These are phyloP conservation scores for Wiebesia pumilae DNA, from an alignment of 1,140 invertebrate species.

Conservation along the genomic window DNA sequence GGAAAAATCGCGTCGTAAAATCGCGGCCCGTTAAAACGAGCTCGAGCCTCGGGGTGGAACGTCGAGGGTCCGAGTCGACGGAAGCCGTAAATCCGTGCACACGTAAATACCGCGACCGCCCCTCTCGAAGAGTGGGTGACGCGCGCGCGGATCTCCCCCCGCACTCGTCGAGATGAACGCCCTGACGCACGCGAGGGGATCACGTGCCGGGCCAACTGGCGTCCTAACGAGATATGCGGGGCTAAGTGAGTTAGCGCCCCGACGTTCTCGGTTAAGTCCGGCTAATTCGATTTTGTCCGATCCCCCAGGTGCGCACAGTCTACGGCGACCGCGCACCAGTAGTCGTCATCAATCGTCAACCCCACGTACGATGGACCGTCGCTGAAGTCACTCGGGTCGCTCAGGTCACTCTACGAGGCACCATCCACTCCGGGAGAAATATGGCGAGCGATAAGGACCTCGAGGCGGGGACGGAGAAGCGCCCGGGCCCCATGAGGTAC, in stretches of 20 bases:
- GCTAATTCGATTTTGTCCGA: slow-evolving; percentile 65
- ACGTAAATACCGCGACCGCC: not conserved
- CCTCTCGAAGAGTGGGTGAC: not conserved
- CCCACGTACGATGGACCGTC: too few relatives aligned
- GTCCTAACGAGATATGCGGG: slow-evolving; percentile 34
- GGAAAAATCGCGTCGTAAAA: too few relatives aligned
- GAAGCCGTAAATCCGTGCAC: not conserved
- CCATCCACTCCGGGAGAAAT: too few relatives aligned
- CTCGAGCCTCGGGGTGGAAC: too few relatives aligned
- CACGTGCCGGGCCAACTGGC: not conserved
- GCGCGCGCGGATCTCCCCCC: not conserved
- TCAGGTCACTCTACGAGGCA: too few relatives aligned
- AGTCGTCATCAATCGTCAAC: too few relatives aligned
- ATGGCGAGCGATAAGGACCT: slow-evolving; percentile 23
- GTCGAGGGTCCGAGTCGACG: too few relatives aligned
- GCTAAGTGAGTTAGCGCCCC: not conserved
- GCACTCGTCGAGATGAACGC: not conserved
- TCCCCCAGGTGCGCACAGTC: not conserved
- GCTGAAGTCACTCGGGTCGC: too few relatives aligned
- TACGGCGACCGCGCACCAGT: not conserved
- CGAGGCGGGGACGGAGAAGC: slow-evolving; percentile 56
- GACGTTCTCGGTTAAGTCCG: slow-evolving; percentile 62
- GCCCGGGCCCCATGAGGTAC: slow-evolving; percentile 53
- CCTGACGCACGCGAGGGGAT: not conserved
- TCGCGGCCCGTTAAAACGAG: too few relatives aligned